Evolutionary conservation across 1,140 invertebrate genomes (phyloP).

Genomic region (Mizuhopecten yessoensis): DNA sequence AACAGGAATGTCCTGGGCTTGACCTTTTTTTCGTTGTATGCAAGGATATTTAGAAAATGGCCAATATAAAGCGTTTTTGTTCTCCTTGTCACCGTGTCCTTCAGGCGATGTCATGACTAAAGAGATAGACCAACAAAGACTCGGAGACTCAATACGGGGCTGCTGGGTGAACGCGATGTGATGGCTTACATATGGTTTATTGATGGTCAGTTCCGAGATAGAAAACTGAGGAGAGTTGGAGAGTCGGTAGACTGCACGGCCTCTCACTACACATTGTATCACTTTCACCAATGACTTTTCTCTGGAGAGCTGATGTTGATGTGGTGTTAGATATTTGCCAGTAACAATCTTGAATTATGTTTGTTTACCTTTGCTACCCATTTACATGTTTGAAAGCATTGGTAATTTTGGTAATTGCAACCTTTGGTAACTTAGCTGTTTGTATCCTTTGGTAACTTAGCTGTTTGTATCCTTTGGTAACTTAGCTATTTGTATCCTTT

Average conservation of each 20-base stretch:
- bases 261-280: background rate
- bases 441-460: too few species aligned
- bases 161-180: background rate
- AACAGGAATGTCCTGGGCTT: background rate
- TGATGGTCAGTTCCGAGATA: background rate
- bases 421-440: too few species aligned
- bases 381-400: too few species aligned
- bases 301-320: background rate
- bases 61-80: too few species aligned
- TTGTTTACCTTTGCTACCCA: too few species aligned
- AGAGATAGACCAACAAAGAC: background rate
- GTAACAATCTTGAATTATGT: too few species aligned
- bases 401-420: too few species aligned
- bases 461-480: too few species aligned
- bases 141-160: background rate
- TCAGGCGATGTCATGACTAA: background rate
- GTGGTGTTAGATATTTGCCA: background rate
- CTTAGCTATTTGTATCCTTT: too few species aligned
- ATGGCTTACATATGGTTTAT: background rate
- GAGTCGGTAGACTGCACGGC: too few species aligned
- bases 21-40: background rate
- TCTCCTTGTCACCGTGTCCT: background rate
- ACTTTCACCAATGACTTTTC: background rate
- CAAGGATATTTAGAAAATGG: background rate
- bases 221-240: background rate